Percentiles rank a stretch among this genome's conserved stretches.
These are phyloP conservation scores for Pollenia labialis DNA, from an alignment of 2,888 invertebrate species.

Conservation along the genomic window DNA sequence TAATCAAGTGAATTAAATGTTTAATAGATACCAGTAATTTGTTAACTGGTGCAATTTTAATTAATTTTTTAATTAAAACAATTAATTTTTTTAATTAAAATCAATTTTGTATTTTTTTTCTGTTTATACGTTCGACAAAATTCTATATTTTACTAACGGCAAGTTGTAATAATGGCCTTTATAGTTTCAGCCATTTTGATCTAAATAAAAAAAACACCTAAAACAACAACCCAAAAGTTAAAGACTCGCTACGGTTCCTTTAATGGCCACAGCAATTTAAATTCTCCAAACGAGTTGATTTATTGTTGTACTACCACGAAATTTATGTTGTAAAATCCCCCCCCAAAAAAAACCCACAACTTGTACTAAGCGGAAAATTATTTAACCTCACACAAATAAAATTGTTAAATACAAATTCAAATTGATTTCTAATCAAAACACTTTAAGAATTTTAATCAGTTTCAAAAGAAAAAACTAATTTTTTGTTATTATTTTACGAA, in stretches of 20 bases:
- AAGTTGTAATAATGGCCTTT: background rate
- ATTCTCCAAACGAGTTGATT: slow-evolving; percentile 27
- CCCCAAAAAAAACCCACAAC: background rate
- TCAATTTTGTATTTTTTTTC: too few species aligned
- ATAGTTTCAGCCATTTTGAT: background rate
- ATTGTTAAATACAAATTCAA: slow-evolving; percentile 22
- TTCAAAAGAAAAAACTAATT: slow-evolving; percentile 11
- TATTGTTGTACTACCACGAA: background rate
- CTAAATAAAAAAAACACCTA: background rate
- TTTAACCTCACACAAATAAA: background rate
- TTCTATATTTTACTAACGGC: too few species aligned
- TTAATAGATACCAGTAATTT: too few species aligned
- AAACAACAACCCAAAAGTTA: background rate
- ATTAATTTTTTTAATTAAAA: too few species aligned
- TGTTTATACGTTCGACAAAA: too few species aligned
- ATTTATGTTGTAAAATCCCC: background rate
- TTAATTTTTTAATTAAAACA: too few species aligned
- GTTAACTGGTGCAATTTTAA: too few species aligned
- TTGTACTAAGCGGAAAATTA: background rate
- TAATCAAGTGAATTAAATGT: too few species aligned
- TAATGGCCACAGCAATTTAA: slow-evolving; percentile 16
- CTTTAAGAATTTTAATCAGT: slow-evolving; percentile 32
- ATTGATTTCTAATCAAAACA: slow-evolving; percentile 11
- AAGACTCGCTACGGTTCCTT: slow-evolving; percentile 17
- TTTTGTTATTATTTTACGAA: background rate